Evolutionary conservation across 1,140 invertebrate genomes (phyloP), one percentile per base, ranked within the genome.

Genomic region (Cephus cinctus): DNA sequence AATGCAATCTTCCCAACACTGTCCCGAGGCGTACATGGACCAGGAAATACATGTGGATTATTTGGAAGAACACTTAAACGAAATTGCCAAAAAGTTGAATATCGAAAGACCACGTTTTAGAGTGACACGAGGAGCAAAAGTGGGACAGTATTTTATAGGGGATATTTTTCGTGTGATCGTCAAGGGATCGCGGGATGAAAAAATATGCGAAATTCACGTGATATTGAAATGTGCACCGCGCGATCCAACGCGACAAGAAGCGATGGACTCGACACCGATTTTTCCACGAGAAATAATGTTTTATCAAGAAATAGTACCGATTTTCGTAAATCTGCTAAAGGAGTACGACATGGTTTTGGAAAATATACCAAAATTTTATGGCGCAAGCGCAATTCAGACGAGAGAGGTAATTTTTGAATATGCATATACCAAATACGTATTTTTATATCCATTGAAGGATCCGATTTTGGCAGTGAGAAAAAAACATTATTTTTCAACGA

Each of bases 121-220:
- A 36, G 12, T 12, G 4, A 3, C 4, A 15, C 12, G 27, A 12
- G 51, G 51, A 8, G 44, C 65, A 15, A 56, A 52, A 49, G 69
- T 69, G 36, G 73, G 73, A 5, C 69, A 75, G 27, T 73, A 75
- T 36, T 75, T 73, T 19, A 31, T 70, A 25, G 71, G 71, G 18
- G 57, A 71, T 2, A 49, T 75, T 0, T 68, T 65, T 50, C 61
- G 71, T 2, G 54, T 71, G 9, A 43, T 20, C 8, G 15, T 61
- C 1, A 22, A 39, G 14, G 32, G 20, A 34, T 16, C 22, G 30
- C 6, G 34, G 16, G 30, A 47, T 30, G 5, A 20, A 43, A 1
- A 19, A 14, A 6, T 20, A 25, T n/a, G 11, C 42, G 8, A 14
- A 39, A 16, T 49, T 4, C 52, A 56, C 8, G 43, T 60, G 20